Evolutionary conservation across 2,797 vertebrate genomes (phyloP).

Genomic region (Distichodus sexfasciatus): DNA sequence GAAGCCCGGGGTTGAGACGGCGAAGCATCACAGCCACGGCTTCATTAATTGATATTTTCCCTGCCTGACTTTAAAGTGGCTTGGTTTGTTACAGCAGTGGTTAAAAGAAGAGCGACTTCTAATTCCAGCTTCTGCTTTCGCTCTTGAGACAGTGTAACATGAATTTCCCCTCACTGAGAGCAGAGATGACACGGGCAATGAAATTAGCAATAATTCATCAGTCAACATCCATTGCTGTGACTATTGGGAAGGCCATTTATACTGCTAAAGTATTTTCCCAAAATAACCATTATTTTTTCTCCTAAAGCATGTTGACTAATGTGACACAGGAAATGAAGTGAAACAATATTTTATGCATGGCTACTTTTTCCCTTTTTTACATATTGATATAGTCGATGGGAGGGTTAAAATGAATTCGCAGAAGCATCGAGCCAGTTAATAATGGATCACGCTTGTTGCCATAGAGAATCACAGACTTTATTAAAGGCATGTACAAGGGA

Average conservation of each 20-base stretch:
- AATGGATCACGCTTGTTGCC: conserved; percentile 50
- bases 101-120: not conserved
- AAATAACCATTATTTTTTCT: not conserved
- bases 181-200: not conserved
- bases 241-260: not conserved
- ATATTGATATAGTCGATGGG: conserved; percentile 4
- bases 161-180: not conserved
- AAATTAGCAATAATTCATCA: conserved; percentile 3
- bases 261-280: not conserved
- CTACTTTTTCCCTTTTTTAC: conserved; percentile 2
- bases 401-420: conserved; percentile 51
- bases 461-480: conserved; percentile 27
- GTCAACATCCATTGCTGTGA: not conserved
- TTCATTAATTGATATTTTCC: conserved; percentile 19
- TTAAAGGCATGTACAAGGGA: conserved; percentile 13
- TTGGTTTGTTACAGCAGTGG: not conserved
- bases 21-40: not conserved
- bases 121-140: not conserved
- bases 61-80: not conserved
- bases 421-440: conserved; percentile 54
- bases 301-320: not conserved
- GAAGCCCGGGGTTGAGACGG: not conserved
- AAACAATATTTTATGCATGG: too few species aligned
- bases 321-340: not conserved
- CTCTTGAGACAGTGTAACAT: not conserved